Evolutionary conservation across 2,888 invertebrate genomes (phyloP).

Genomic region (Anodontia alba): DNA sequence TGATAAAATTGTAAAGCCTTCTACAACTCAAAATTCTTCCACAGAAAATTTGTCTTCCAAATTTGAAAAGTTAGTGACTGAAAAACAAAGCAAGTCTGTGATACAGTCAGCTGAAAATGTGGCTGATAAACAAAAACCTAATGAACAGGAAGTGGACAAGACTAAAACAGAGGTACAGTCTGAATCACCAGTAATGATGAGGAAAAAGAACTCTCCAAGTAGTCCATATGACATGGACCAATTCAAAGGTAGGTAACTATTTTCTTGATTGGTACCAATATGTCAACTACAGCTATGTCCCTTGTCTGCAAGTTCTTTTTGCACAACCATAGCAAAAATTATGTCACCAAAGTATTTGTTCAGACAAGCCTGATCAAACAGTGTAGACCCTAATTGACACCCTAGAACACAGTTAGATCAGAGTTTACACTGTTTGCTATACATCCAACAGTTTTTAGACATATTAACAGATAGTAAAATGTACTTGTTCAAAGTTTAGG

Average conservation of each 20-base stretch:
- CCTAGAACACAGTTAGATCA: no score
- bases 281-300: no score
- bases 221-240: conserved; percentile 46
- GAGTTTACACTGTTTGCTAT: no score
- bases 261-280: no score
- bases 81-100: conserved; percentile 9
- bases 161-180: neutral
- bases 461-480: no score
- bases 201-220: conserved; percentile 41
- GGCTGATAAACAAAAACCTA: conserved; percentile 38
- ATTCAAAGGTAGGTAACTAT: conserved; percentile 50
- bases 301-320: no score
- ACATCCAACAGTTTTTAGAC: no score
- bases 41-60: conserved; percentile 2
- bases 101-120: neutral
- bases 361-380: no score
- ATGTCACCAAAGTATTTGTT: no score
- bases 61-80: conserved; percentile 11
- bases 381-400: no score
- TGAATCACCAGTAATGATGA: conserved; percentile 58
- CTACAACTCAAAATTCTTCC: neutral
- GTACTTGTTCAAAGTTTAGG: no score
- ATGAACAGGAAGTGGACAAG: neutral
- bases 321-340: no score
- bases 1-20: neutral